A percentile compares a stretch with the other conserved stretches of the same genome.
phyloP scores from a whole-genome alignment of 30 jellyfish, hydroid and myxozoan genomes.

The Hydra vulgaris region DNA sequence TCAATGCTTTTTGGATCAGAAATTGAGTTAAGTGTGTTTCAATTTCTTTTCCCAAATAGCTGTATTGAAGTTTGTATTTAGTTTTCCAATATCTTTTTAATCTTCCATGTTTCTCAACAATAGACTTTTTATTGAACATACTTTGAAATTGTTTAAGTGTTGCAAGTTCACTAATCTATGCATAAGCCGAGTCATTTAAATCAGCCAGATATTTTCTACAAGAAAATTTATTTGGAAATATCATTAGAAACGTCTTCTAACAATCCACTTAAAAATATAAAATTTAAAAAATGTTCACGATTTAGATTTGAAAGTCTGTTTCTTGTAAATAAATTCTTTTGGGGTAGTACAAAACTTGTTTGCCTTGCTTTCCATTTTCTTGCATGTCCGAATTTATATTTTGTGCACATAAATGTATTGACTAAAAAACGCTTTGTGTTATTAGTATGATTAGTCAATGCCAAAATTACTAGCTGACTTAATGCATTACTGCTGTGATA shows the following conservation, averaged over 20 bases:
- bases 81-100: not conserved
- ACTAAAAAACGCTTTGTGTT: not conserved
- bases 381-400: not conserved
- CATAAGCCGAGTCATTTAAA: not conserved
- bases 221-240: not conserved
- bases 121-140: not conserved
- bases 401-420: not conserved
- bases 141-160: not conserved
- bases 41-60: not conserved
- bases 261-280: not conserved
- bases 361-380: not conserved
- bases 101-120: not conserved
- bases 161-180: not conserved
- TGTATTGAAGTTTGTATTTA: not conserved
- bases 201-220: not conserved
- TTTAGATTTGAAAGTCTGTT: constrained; percentile 2
- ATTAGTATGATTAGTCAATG: not conserved
- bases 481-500: not conserved
- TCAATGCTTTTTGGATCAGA: not conserved
- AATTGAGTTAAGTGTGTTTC: not conserved
- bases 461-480: not conserved
- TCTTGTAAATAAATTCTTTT: no score
- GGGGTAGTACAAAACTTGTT: constrained; percentile 1
- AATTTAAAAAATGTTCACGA: not conserved
- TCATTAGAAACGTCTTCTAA: not conserved